These are phyloP conservation scores for Clarias laeviceps DNA, from an alignment of 2,797 vertebrate species.

Conservation along the genomic window DNA sequence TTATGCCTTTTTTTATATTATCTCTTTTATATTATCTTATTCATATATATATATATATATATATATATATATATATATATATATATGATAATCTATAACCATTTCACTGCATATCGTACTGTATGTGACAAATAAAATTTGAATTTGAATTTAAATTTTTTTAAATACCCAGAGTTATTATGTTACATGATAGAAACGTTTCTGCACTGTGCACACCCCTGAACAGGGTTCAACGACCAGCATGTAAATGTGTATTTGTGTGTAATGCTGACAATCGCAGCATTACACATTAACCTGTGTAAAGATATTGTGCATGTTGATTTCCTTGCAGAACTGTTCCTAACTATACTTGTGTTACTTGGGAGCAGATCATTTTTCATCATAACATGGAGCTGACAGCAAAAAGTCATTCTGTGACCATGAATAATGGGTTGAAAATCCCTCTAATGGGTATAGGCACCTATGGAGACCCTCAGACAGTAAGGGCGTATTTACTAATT, in stretches of 20 bases:
- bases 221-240: background rate
- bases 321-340: background rate
- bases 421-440: constrained; percentile 85
- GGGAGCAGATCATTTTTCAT: no score
- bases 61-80: no score
- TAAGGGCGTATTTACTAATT: constrained; percentile 65
- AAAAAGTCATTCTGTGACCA: constrained; percentile 73
- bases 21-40: no score
- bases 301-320: background rate
- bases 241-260: background rate
- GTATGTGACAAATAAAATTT: no score
- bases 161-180: background rate
- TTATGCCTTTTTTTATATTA: no score
- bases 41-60: no score
- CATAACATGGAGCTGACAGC: constrained; percentile 65
- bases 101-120: no score
- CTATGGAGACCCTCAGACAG: constrained; percentile 75
- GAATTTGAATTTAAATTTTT: no score
- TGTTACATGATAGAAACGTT: background rate
- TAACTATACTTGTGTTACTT: no score
- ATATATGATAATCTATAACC: no score
- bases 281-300: constrained; percentile 36
- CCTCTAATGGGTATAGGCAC: constrained; percentile 89
- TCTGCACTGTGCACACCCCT: background rate
- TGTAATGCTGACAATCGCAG: background rate